These are phyloP conservation scores for Chloroceryle amazona DNA, from an alignment of 2,797 vertebrate species.

Conservation along the genomic window DNA sequence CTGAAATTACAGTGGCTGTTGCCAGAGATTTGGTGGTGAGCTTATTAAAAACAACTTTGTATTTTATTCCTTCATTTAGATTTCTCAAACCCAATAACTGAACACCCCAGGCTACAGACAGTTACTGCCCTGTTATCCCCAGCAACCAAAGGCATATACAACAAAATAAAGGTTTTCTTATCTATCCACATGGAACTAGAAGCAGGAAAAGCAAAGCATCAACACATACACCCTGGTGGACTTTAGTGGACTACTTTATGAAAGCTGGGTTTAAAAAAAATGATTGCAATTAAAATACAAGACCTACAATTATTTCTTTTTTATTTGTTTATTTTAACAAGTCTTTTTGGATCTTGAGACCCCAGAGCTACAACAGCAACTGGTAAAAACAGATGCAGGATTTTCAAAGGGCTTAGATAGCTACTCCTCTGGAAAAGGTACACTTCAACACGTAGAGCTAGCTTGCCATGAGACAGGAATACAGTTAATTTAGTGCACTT, in stretches of 20 bases:
- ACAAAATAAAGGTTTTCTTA: not conserved
- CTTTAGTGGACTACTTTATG: not conserved
- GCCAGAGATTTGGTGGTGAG: not conserved
- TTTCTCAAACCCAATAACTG: not conserved
- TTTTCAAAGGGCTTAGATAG: not conserved
- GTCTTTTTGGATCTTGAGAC: not conserved
- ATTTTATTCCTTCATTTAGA: slow-evolving; percentile 23
- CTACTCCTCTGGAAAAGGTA: not conserved
- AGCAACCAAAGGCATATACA: not conserved
- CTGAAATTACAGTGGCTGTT: not conserved
- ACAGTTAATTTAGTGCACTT: no score
- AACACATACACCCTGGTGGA: not conserved
- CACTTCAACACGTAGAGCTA: not conserved
- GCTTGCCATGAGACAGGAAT: no score
- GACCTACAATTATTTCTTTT: not conserved
- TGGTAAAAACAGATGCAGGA: not conserved
- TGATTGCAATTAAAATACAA: not conserved
- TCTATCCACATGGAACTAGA: not conserved
- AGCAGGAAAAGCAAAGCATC: not conserved
- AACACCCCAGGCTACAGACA: not conserved
- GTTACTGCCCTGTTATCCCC: not conserved
- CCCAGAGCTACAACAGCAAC: not conserved
- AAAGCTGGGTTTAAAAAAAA: not conserved
- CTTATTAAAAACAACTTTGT: slow-evolving; percentile 6
- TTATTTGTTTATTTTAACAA: not conserved